phyloP scores from a whole-genome alignment of 2,888 invertebrate genomes.

The Oscheius myriophilus region DNA sequence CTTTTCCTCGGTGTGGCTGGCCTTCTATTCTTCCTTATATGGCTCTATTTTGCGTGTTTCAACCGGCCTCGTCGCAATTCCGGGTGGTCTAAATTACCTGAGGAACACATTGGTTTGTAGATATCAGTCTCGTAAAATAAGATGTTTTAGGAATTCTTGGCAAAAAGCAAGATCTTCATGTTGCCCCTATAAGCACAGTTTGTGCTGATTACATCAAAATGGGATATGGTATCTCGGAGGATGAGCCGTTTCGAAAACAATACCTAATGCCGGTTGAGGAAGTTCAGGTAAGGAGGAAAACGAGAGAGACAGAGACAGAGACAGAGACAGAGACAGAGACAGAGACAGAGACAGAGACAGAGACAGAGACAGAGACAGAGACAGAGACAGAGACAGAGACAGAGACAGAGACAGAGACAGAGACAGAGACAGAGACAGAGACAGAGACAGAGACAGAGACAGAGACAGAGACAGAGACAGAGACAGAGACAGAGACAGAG shows the following conservation, averaged over 20 bases:
- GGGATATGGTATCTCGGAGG: constrained; percentile 26
- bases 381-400: too few relatives aligned
- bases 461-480: too few relatives aligned
- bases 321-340: too few relatives aligned
- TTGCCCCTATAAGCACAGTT: constrained; percentile 6
- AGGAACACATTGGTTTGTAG: constrained; percentile 21
- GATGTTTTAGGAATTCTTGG: constrained; percentile 9
- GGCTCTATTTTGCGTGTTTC: constrained; percentile 20
- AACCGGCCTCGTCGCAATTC: background rate
- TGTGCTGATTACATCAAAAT: constrained; percentile 25
- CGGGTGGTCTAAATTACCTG: constrained; percentile 22
- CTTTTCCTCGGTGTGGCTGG: constrained; percentile 1
- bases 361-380: too few relatives aligned
- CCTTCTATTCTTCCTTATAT: constrained; percentile 13
- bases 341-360: too few relatives aligned
- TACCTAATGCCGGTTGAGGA: constrained; percentile 18
- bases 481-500: too few relatives aligned
- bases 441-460: too few relatives aligned
- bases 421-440: too few relatives aligned
- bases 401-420: too few relatives aligned
- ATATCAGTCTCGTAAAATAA: too few relatives aligned
- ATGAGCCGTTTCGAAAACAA: constrained; percentile 21
- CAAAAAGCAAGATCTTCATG: background rate
- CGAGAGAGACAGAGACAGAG: too few relatives aligned
- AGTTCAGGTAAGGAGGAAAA: constrained; percentile 17